These are phyloP conservation scores for Orchestes rusci DNA, from an alignment of 2,888 invertebrate genomes.

Conservation along the genomic window DNA sequence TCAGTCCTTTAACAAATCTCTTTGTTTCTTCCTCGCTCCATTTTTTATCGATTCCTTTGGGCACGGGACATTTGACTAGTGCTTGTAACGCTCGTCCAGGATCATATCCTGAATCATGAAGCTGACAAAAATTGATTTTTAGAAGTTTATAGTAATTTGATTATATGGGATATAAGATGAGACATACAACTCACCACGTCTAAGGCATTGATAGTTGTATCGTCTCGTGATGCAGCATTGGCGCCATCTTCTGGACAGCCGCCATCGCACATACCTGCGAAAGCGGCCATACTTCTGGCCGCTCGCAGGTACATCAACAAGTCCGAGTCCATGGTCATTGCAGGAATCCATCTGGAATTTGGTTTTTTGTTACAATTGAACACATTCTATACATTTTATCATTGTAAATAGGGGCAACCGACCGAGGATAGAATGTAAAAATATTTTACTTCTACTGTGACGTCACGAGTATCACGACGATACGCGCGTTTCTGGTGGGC, in stretches of 20 bases:
- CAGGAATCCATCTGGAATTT: constrained; percentile 78
- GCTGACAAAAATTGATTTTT: constrained; percentile 50
- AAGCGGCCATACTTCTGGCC: constrained; percentile 96
- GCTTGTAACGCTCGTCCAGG: constrained; percentile 94
- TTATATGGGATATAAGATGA: no score
- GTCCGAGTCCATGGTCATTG: constrained; percentile 88
- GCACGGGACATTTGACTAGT: constrained; percentile 93
- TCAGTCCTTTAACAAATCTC: constrained; percentile 95
- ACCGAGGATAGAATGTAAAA: no score
- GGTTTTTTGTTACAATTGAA: no score
- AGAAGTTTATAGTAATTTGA: no score
- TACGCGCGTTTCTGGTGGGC: no score
- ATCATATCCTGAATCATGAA: constrained; percentile 95
- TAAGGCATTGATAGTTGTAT: constrained; percentile 94
- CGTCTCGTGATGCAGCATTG: constrained; percentile 92
- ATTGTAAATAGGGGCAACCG: no score
- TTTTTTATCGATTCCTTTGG: constrained; percentile 94
- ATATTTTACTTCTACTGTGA: no score
- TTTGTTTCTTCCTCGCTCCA: constrained; percentile 98
- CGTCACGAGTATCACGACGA: no score
- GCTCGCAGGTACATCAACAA: constrained; percentile 96
- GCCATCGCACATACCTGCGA: constrained; percentile 97
- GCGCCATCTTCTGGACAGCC: constrained; percentile 96
- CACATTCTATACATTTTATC: no score
- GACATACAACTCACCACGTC: constrained; percentile 64